phyloP scores from a whole-genome alignment of 2,888 invertebrate genomes.

The Alcis repandata region DNA sequence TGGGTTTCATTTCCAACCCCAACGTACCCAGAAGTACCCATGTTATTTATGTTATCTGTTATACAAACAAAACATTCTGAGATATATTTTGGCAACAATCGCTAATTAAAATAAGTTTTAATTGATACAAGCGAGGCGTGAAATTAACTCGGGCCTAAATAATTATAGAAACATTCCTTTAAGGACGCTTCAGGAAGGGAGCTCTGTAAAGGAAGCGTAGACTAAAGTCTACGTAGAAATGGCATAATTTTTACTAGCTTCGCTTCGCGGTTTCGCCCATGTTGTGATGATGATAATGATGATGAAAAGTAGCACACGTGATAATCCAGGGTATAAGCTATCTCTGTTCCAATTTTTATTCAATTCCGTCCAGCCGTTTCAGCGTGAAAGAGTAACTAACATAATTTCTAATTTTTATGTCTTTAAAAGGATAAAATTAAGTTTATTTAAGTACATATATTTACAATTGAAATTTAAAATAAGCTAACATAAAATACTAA shows the following conservation, averaged over 20 bases:
- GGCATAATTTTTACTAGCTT: not conserved
- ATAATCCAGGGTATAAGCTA: too few species aligned
- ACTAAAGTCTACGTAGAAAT: conserved; percentile 38
- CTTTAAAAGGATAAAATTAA: too few species aligned
- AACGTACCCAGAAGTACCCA: not conserved
- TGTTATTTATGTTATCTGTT: conserved; percentile 12
- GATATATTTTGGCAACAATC: conserved; percentile 37
- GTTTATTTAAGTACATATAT: too few species aligned
- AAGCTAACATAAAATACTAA: too few species aligned
- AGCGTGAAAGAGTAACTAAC: too few species aligned
- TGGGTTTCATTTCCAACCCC: not conserved
- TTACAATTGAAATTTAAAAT: too few species aligned
- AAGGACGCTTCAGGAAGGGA: conserved; percentile 57
- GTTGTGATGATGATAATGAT: too few species aligned
- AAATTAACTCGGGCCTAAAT: conserved; percentile 63
- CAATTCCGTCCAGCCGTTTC: too few species aligned
- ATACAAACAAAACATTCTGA: conserved; percentile 14
- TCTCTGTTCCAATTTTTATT: too few species aligned
- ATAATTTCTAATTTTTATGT: too few species aligned
- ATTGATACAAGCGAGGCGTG: conserved; percentile 63
- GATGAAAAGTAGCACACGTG: too few species aligned
- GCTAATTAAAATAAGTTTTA: conserved; percentile 60
- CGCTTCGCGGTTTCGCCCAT: too few species aligned
- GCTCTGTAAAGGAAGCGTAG: conserved; percentile 42
- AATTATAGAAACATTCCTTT: conserved; percentile 64